These are phyloP conservation scores for Stomorhina lunata DNA, from an alignment of 2,888 invertebrate species.

Conservation along the genomic window DNA sequence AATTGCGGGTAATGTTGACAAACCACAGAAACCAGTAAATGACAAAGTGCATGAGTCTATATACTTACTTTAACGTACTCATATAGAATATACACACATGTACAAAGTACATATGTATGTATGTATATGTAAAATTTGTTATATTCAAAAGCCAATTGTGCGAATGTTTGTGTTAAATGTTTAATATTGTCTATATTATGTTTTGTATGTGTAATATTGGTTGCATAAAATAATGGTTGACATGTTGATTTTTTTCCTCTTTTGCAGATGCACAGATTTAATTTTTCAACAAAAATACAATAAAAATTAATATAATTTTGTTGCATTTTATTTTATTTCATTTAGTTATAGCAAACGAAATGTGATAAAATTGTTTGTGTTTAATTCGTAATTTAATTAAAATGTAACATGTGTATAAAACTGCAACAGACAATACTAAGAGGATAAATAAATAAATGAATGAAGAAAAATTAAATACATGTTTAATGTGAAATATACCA, in stretches of 20 bases:
- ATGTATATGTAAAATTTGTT: neutral
- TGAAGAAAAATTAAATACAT: slow-evolving; percentile 34
- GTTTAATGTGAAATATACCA: neutral
- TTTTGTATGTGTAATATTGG: slow-evolving; percentile 14
- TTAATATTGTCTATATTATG: too few relatives aligned
- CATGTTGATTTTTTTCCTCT: slow-evolving; percentile 7
- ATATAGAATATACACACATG: neutral
- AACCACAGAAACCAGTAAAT: slow-evolving; percentile 62
- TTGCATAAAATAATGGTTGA: slow-evolving; percentile 45
- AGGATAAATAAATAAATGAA: slow-evolving; percentile 9
- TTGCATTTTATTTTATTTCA: slow-evolving; percentile 7
- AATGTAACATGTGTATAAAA: slow-evolving; percentile 41
- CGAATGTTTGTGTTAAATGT: neutral
- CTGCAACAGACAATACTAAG: neutral
- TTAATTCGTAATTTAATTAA: slow-evolving; percentile 57
- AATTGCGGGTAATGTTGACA: slow-evolving; percentile 63
- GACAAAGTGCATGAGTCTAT: slow-evolving; percentile 51
- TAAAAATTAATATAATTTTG: slow-evolving; percentile 36
- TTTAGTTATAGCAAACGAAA: neutral
- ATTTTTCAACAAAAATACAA: slow-evolving; percentile 37
- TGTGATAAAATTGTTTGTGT: slow-evolving; percentile 40
- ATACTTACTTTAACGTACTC: neutral
- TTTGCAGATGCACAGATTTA: slow-evolving; percentile 34
- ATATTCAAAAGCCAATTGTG: neutral
- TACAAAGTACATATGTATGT: neutral